These are phyloP conservation scores for Chitala chitala DNA, from an alignment of 2,113 vertebrate species.

Conservation along the genomic window DNA sequence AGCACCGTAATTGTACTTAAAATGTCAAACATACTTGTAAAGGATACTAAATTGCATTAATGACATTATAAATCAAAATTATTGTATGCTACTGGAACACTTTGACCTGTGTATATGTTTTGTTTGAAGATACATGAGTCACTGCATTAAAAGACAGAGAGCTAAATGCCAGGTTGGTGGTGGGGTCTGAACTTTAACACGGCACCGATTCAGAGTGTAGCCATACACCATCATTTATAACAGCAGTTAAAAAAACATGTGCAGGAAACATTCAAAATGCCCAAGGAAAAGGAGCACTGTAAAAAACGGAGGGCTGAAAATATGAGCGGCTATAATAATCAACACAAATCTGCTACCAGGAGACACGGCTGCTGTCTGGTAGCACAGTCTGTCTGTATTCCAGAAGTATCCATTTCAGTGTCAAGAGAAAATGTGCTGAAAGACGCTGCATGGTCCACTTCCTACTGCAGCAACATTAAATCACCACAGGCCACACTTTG, in stretches of 20 bases:
- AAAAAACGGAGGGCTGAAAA: too few species aligned
- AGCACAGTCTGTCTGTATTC: too few species aligned
- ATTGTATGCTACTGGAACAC: constrained; percentile 7
- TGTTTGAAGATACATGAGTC: not conserved
- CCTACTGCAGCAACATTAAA: too few species aligned
- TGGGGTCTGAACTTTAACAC: not conserved
- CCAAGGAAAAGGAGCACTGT: not conserved
- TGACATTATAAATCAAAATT: not conserved
- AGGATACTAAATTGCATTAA: not conserved
- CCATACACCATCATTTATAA: not conserved
- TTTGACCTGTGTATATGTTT: too few species aligned
- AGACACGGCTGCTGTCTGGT: too few species aligned
- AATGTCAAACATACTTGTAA: not conserved
- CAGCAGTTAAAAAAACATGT: not conserved
- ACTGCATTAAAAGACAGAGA: not conserved
- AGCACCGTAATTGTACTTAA: not conserved
- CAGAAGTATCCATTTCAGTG: not conserved
- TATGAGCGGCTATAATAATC: too few species aligned
- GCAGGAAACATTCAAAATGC: not conserved
- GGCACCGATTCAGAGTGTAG: not conserved
- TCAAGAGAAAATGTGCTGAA: not conserved
- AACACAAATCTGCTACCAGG: too few species aligned
- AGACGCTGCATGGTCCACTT: too few species aligned
- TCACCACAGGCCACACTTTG: not conserved
- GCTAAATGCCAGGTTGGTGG: too few species aligned